Conservation (phyloP, 1,140 invertebrate genomes). For the Drosophila serrata region DNA sequence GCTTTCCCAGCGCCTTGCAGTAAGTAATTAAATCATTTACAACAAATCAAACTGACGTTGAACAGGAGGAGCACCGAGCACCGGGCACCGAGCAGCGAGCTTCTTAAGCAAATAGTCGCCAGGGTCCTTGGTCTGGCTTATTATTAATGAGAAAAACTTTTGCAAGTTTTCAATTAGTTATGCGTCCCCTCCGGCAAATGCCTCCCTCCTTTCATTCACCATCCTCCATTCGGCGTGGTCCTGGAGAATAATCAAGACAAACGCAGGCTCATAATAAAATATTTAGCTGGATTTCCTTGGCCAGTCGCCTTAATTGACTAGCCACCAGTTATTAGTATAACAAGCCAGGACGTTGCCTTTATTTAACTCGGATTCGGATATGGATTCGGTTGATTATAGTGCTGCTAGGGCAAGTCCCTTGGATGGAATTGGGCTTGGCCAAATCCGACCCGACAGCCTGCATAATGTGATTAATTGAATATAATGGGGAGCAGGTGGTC, state of each 20-base stretch:
- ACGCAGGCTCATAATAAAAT: slow-evolving; percentile 70
- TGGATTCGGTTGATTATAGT: slow-evolving; percentile 16
- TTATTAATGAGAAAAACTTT: slow-evolving; percentile 80
- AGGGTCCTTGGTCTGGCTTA: slow-evolving; percentile 50
- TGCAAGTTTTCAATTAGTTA: slow-evolving; percentile 79
- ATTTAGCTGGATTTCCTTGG: slow-evolving; percentile 61
- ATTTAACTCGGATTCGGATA: slow-evolving; percentile 12
- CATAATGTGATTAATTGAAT: slow-evolving; percentile 66
- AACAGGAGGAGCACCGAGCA: slow-evolving; percentile 3
- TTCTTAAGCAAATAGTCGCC: slow-evolving; percentile 39
- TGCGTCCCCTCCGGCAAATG: slow-evolving; percentile 35
- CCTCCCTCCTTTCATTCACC: neutral
- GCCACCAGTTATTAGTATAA: slow-evolving; percentile 62
- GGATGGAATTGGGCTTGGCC: neutral
- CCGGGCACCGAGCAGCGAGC: neutral
- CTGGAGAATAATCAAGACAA: slow-evolving; percentile 70
- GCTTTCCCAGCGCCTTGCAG: slow-evolving; percentile 54
- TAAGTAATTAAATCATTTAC: slow-evolving; percentile 74
- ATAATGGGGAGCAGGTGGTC: slow-evolving; percentile 2
- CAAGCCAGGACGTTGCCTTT: slow-evolving; percentile 33
- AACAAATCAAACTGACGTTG: slow-evolving; percentile 59
- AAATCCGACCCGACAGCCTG: slow-evolving; percentile 48
- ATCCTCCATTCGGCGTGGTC: slow-evolving; percentile 5
- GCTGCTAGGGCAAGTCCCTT: slow-evolving; percentile 3
- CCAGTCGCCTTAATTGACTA: slow-evolving; percentile 64